Base-by-base conservation (phyloP, 2,888 invertebrate species). In the Pyralis farinalis region DNA sequence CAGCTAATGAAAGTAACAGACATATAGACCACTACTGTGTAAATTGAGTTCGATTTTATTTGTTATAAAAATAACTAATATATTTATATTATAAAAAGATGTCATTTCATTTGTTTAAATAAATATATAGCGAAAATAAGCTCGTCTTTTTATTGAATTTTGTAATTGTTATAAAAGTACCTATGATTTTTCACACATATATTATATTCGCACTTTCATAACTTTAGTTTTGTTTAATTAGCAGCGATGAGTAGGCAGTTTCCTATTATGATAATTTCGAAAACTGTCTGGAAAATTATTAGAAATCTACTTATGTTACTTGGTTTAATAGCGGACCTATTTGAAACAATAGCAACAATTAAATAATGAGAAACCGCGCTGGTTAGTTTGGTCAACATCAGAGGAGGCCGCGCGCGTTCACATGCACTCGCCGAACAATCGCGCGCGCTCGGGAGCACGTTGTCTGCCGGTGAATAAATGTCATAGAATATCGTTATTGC, bases 261-360 rank as follows among this genome's bases (percentile, higher is more conserved):
- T 39, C 32, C 34, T 40, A 33, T 33, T 44, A 43, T 9, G 22
- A 38, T 49, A 55, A 58, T 58, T 66, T 58, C 51, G 58, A 69
- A 63, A 69, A 69, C 59, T 64, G 67, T 66, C 71, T 63, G 60
- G 60, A 67, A 73, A 75, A 70, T 72, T 73, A 76, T 78, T 81
- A 78, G 72, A 80, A 81, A 78, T 73, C 74, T 71, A 73, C 70
- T 74, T 71, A 76, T 66, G 65, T 72, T 56, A 71, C 66, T 77
- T 75, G 72, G 71, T 77, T 78, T 81, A 78, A 78, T 81, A 83
- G 71, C 66, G 60, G 60, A 66, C 66, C 65, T 60, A 64, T 45
- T 38, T 48, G 62, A 77, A 74, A 87, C 86, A 86, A 87, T 86
- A 68, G 86, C 65, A 53, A 60, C 58, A 85, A 84, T 86, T 86